Evolutionary conservation across 2,113 vertebrate genomes (phyloP), one percentile per base, ranked within the genome.

Genomic region (Triplophysa rosa): DNA sequence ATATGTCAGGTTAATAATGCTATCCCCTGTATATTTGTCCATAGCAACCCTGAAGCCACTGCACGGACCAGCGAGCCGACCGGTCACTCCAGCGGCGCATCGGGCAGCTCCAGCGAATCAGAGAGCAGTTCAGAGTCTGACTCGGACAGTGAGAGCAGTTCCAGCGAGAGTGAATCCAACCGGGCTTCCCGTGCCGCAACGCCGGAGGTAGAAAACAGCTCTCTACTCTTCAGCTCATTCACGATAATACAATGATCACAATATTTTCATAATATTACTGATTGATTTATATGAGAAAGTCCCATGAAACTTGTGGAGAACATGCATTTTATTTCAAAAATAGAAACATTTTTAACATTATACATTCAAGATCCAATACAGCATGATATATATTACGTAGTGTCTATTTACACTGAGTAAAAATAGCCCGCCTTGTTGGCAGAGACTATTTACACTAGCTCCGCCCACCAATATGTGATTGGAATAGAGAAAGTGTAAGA

Each of bases 51-150:
- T 0, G 85, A 84, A 88, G 1, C 92, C 86, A 78, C 91, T 81
- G 87, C 88, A 86, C 83, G 91, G 79, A 88, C 79, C 89, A 87
- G 84, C 17, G 80, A 84, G 66, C 92, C 91, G 61, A 45, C 69
- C 52, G 89, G 91, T 87, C 95, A 92, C 94, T 96, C 93, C 93
- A 95, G 93, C 70, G 92, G 89, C 16, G 94, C 96, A 82, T 95
- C 95, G 0, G 92, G 92, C 69, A 95, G 93, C 88, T 95, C 93
- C 87, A 97, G 94, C 16, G 96, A 94, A 84, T 96, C 95, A 0
- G 96, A 96, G 82, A 97, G 93, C 86, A 96, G 95, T 85, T 96
- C 94, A 0, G 95, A 94, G 84, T 97, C 96, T 0, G 96, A 96
- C 66, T 92, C 91, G 0, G 92, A 93, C 85, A 94, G 93, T 0